Evolutionary conservation across 2,888 invertebrate species (phyloP).

Genomic region (Tinea trinotella): DNA sequence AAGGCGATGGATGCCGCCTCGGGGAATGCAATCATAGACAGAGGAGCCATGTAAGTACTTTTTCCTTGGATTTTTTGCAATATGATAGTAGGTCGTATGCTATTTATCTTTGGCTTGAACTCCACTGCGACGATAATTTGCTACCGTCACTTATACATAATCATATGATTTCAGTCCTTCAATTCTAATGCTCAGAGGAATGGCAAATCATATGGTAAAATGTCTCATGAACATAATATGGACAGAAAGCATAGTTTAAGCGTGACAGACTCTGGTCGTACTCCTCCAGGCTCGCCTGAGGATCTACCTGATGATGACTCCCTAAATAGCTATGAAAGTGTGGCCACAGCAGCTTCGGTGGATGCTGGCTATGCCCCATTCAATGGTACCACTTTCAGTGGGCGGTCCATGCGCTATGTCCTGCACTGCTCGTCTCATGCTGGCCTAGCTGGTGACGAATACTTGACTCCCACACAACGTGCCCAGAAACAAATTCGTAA

Average conservation of each 20-base stretch:
- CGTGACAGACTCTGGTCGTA: slow-evolving; percentile 66
- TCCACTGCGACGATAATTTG: no score
- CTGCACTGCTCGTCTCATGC: slow-evolving; percentile 88
- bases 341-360: slow-evolving; percentile 84
- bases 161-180: slow-evolving; percentile 53
- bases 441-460: slow-evolving; percentile 84
- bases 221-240: slow-evolving; percentile 40
- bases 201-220: slow-evolving; percentile 51
- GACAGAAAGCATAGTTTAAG: slow-evolving; percentile 40
- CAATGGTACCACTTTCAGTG: slow-evolving; percentile 80
- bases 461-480: slow-evolving; percentile 90
- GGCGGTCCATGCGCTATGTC: slow-evolving; percentile 82
- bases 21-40: slow-evolving; percentile 65
- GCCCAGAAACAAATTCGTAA: slow-evolving; percentile 86
- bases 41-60: slow-evolving; percentile 70
- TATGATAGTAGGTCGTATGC: no score
- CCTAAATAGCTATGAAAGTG: slow-evolving; percentile 83
- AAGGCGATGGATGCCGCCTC: slow-evolving; percentile 59
- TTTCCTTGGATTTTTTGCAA: no score
- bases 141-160: not conserved
- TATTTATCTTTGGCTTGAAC: no score
- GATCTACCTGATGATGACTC: slow-evolving; percentile 83
- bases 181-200: slow-evolving; percentile 52
- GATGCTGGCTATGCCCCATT: slow-evolving; percentile 87
- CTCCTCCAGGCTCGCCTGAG: slow-evolving; percentile 76